A percentile compares a stretch with the other conserved stretches of the same genome.
Evolutionary conservation across 2,797 vertebrate species (phyloP).

Genomic region (Anas capensis): DNA sequence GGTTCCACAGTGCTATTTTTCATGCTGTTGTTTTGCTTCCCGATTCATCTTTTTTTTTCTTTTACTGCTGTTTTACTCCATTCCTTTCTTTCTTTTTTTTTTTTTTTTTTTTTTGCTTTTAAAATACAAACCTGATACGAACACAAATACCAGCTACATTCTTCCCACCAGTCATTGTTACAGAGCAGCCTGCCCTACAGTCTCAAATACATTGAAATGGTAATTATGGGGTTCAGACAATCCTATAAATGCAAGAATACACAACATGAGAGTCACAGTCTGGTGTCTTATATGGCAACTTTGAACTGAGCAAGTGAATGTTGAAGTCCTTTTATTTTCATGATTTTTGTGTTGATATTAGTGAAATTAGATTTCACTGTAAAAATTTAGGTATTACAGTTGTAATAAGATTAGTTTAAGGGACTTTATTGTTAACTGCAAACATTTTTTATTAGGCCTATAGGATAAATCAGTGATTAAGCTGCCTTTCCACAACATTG

Average conservation of each 20-base stretch:
- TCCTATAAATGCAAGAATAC: neutral
- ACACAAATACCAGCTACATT: neutral
- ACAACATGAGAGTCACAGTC: neutral
- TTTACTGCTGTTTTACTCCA: neutral
- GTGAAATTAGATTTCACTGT: neutral
- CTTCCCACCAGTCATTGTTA: neutral
- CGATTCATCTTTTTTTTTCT: neutral
- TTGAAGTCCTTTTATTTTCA: neutral
- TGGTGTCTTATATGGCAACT: neutral
- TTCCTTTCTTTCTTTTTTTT: neutral
- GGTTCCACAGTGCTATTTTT: slow-evolving; percentile 56
- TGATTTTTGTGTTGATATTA: neutral
- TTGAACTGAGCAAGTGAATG: neutral
- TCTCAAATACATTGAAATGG: neutral
- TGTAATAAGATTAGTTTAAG: neutral
- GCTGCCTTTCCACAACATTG: neutral
- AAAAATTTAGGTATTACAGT: neutral
- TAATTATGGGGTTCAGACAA: neutral
- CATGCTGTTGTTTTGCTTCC: slow-evolving; percentile 5
- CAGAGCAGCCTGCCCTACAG: neutral
- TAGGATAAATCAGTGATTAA: neutral
- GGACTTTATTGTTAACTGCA: neutral
- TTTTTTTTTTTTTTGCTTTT: neutral
- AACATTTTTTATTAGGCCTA: neutral
- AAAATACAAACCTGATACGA: neutral